Conservation (phyloP, 2,888 invertebrate genomes). For the Mesochorus sp. region DNA sequence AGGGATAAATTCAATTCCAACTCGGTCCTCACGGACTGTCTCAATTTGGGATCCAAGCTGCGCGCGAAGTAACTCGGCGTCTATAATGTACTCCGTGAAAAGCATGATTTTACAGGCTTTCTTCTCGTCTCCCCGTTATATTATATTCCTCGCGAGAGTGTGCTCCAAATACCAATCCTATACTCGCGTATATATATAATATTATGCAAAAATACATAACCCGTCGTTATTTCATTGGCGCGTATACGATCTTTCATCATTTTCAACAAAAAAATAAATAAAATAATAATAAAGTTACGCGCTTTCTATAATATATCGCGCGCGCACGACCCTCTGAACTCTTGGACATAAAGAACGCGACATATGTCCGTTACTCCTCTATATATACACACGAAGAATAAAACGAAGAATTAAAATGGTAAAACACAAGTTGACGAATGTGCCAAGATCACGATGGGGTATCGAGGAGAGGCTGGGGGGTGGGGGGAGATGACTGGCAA, state of each 20-base stretch:
- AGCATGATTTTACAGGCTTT: not conserved
- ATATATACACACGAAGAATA: constrained; percentile 15
- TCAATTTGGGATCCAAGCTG: constrained; percentile 27
- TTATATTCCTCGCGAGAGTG: too few relatives aligned
- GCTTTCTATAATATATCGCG: constrained; percentile 6
- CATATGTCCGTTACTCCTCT: constrained; percentile 51
- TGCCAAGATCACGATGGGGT: constrained; percentile 63
- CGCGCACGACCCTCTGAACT: constrained; percentile 47
- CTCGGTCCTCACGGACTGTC: constrained; percentile 12
- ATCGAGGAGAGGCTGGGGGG: constrained; percentile 53
- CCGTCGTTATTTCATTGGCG: too few relatives aligned
- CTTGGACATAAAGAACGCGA: constrained; percentile 50
- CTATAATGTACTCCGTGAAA: not conserved
- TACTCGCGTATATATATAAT: too few relatives aligned
- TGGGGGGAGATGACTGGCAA: constrained; percentile 65
- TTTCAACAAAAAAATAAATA: not conserved
- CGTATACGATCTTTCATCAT: too few relatives aligned
- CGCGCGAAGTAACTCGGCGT: not conserved
- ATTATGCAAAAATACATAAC: too few relatives aligned
- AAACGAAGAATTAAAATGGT: too few relatives aligned
- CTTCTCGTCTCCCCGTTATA: too few relatives aligned
- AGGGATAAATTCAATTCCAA: constrained; percentile 60
- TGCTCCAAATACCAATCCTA: too few relatives aligned
- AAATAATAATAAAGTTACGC: not conserved
- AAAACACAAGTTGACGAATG: constrained; percentile 67